Evolutionary conservation across 2,797 vertebrate genomes (phyloP).

Genomic region (Sebastes taczanowskii): DNA sequence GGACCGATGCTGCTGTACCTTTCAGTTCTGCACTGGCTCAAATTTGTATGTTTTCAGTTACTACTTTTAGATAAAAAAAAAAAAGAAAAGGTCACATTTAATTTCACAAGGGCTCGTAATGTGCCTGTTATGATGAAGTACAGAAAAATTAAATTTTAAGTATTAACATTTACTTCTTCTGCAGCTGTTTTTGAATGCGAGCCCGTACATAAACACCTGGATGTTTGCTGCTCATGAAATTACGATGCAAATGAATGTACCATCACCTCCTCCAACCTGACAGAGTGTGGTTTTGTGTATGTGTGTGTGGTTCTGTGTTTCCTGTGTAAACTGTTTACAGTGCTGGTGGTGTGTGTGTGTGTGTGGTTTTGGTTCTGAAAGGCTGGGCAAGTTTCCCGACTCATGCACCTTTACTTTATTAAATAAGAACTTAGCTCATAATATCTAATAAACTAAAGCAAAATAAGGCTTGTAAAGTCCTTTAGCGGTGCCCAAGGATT

Average conservation of each 20-base stretch:
- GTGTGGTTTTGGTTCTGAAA: neutral
- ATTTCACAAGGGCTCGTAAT: neutral
- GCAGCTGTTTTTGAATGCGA: neutral
- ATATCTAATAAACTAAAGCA: neutral
- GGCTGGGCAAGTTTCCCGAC: accelerated
- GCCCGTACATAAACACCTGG: neutral
- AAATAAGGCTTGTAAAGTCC: neutral
- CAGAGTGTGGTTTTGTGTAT: neutral
- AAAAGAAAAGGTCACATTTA: neutral
- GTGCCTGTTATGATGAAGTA: neutral
- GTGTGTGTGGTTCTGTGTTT: slow-evolving; percentile 5
- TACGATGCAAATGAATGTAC: neutral
- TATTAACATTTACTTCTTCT: neutral
- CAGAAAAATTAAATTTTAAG: neutral
- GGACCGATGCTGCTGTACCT: neutral
- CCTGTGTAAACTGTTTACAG: neutral
- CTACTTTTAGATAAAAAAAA: neutral
- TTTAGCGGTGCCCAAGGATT: neutral
- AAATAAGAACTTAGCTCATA: neutral
- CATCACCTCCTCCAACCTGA: neutral
- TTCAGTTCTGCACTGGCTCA: neutral
- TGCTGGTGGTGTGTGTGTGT: neutral
- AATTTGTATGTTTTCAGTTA: neutral
- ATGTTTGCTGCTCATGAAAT: neutral
- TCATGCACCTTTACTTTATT: neutral